Conservation (phyloP, 2,797 vertebrate genomes). For the Neosilurus hyrtlii region DNA sequence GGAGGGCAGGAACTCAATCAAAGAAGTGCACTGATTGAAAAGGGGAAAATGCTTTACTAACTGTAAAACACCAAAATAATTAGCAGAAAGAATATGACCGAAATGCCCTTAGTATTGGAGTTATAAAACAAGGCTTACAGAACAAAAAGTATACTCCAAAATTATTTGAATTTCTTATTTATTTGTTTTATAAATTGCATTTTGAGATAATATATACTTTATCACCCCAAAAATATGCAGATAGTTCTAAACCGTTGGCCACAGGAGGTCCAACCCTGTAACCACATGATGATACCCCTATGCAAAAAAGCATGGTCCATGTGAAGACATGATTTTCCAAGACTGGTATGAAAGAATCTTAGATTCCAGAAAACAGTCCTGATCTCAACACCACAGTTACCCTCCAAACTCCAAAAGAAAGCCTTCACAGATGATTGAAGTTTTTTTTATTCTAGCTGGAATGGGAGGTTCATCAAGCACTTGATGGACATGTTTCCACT, state of each 20-base stretch:
- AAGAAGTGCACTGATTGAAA: slow-evolving; percentile 59
- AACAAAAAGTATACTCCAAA: background rate
- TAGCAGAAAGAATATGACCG: slow-evolving; percentile 33
- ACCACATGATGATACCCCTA: no score
- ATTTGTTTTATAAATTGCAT: background rate
- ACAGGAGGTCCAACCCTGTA: background rate
- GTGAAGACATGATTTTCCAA: no score
- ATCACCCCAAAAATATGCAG: background rate
- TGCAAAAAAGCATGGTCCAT: no score
- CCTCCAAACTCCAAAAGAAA: background rate
- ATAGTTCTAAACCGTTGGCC: background rate
- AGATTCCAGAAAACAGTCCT: no score
- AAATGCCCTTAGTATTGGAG: background rate
- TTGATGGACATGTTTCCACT: background rate
- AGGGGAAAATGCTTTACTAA: slow-evolving; percentile 42
- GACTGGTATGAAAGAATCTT: no score
- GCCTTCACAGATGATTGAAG: background rate
- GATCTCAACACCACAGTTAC: no score
- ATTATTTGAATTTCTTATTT: no score
- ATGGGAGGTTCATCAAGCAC: background rate
- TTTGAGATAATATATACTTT: background rate
- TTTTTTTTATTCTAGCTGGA: background rate
- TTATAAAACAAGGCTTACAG: background rate
- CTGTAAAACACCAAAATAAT: slow-evolving; percentile 43
- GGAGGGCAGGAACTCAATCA: slow-evolving; percentile 20